phyloP scores from a whole-genome alignment of 2,797 vertebrate genomes.

The Sarcophilus harrisii region DNA sequence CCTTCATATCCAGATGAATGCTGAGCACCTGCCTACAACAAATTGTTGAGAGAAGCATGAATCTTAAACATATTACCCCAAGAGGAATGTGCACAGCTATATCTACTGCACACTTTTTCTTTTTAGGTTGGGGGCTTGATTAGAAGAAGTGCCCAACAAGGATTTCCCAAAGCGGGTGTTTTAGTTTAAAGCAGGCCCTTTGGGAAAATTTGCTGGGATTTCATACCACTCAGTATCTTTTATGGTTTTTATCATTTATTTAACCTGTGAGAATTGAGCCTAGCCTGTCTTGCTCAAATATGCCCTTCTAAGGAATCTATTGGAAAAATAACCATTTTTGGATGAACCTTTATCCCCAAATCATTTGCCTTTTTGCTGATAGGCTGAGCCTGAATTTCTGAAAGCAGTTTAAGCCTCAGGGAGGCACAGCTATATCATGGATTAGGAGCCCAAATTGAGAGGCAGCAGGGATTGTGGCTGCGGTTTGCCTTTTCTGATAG shows the following conservation, averaged over 20 bases:
- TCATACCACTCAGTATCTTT: neutral
- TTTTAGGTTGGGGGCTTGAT: neutral
- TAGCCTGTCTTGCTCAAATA: neutral
- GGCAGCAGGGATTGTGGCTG: neutral
- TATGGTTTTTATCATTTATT: neutral
- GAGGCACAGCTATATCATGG: slow-evolving; percentile 43
- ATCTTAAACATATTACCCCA: slow-evolving; percentile 1
- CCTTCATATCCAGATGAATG: slow-evolving; percentile 56
- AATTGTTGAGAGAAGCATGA: slow-evolving; percentile 40
- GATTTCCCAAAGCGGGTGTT: neutral
- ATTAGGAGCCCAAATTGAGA: neutral
- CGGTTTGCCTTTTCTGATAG: neutral
- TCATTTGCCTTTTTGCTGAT: neutral
- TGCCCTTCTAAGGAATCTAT: slow-evolving; percentile 15
- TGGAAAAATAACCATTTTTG: neutral
- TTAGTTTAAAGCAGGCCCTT: slow-evolving; percentile 24
- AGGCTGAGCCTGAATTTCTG: neutral
- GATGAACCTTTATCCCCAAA: neutral
- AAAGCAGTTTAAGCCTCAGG: slow-evolving; percentile 47
- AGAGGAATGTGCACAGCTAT: neutral
- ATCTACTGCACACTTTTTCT: neutral
- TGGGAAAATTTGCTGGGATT: slow-evolving; percentile 6
- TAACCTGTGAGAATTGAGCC: neutral
- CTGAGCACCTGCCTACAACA: slow-evolving; percentile 66
- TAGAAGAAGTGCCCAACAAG: neutral